Evolutionary conservation across 2,888 invertebrate genomes (phyloP).

Genomic region (Dendrolimus pini): DNA sequence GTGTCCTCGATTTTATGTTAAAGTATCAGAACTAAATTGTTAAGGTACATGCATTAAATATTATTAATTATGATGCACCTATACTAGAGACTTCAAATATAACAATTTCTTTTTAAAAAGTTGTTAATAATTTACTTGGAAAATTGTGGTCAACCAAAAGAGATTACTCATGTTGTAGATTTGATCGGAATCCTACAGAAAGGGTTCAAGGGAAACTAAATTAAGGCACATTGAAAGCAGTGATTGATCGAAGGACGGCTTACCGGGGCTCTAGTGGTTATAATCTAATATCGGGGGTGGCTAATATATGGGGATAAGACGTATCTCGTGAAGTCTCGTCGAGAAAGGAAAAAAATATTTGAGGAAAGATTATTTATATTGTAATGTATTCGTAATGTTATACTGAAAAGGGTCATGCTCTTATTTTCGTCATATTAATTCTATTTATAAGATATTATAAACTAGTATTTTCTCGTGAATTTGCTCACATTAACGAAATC

Average conservation of each 20-base stretch:
- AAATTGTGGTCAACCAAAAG: slow-evolving; percentile 15
- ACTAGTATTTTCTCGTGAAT: too few species aligned
- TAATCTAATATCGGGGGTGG: slow-evolving; percentile 16
- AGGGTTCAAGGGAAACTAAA: slow-evolving; percentile 23
- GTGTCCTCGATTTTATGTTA: too few species aligned
- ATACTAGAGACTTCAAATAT: too few species aligned
- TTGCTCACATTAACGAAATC: too few species aligned
- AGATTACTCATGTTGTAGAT: slow-evolving; percentile 12
- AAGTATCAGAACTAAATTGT: too few species aligned
- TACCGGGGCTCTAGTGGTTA: slow-evolving; percentile 18
- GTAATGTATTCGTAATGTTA: too few species aligned
- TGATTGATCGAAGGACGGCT: slow-evolving; percentile 30
- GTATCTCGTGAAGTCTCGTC: not conserved
- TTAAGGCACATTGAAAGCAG: slow-evolving; percentile 25
- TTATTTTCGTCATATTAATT: too few species aligned
- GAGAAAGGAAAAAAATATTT: not conserved
- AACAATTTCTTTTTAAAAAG: too few species aligned
- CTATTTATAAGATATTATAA: too few species aligned
- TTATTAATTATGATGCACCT: too few species aligned
- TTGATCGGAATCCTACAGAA: slow-evolving; percentile 17
- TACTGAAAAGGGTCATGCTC: too few species aligned
- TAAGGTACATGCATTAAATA: too few species aligned
- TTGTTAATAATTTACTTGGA: not conserved
- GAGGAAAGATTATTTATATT: not conserved
- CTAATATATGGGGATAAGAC: slow-evolving; percentile 1